phyloP scores from a whole-genome alignment of 2,113 vertebrate species.

The Chaetorhynchus papuensis region DNA sequence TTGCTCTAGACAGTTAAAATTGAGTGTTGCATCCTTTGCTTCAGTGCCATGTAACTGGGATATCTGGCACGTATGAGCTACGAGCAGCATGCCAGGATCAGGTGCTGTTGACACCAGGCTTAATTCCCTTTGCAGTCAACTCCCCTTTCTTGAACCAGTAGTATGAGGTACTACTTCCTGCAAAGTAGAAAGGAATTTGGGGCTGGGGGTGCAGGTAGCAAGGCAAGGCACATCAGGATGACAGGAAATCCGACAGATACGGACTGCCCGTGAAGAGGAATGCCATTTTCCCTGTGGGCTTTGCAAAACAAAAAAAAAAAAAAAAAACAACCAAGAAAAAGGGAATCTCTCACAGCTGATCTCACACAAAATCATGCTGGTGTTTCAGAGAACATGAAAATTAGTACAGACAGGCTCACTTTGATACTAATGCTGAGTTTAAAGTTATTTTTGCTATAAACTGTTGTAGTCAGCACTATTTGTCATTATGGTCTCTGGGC shows the following conservation, averaged over 20 bases:
- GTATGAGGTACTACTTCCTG: background rate
- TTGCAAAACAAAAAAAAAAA: background rate
- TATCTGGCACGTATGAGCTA: rapidly evolving
- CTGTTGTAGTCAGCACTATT: constrained; percentile 4
- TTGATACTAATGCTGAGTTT: background rate
- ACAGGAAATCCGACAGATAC: background rate
- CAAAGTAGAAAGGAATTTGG: background rate
- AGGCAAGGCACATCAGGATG: background rate
- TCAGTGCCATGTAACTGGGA: background rate
- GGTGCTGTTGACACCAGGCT: background rate
- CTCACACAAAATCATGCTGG: background rate
- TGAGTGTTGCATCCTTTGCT: background rate
- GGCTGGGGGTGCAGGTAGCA: background rate
- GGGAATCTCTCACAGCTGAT: background rate
- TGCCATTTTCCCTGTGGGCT: background rate
- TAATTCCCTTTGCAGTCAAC: background rate
- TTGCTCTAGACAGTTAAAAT: background rate
- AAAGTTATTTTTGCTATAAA: constrained; percentile 2
- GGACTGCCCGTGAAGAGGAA: background rate
- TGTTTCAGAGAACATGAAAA: background rate
- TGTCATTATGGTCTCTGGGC: background rate
- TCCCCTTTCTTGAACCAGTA: background rate
- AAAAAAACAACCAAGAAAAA: background rate
- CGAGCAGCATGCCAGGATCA: background rate
- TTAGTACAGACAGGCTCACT: background rate